Evolutionary conservation across 1,140 invertebrate genomes (phyloP).

Genomic region (Gryllus bimaculatus): DNA sequence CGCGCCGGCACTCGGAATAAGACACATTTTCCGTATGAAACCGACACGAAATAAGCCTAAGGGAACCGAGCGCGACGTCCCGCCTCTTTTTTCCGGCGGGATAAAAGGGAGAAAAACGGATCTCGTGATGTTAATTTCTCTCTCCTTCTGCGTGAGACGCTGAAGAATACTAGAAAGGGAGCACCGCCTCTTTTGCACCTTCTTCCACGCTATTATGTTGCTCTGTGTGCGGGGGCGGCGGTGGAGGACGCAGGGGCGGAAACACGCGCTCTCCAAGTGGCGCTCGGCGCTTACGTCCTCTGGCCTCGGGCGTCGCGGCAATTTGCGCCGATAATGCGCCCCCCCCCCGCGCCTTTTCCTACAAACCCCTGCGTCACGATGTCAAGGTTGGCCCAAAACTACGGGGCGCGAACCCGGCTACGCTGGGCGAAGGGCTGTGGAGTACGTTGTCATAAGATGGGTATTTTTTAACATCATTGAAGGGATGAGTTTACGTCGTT

Average conservation of each 20-base stretch:
- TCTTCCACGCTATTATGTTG: neutral
- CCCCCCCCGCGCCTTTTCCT: no score
- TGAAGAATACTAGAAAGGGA: no score
- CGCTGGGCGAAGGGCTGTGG: no score
- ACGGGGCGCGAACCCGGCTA: no score
- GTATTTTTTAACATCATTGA: no score
- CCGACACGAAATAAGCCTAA: no score
- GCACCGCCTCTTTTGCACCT: neutral
- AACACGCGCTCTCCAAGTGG: neutral
- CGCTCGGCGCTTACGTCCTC: neutral
- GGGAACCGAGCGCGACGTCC: neutral
- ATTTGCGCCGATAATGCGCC: neutral
- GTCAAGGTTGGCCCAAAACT: no score
- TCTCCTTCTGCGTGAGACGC: neutral
- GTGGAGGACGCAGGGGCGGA: neutral
- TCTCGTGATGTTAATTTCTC: neutral
- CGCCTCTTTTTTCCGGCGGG: neutral
- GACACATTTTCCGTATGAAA: no score
- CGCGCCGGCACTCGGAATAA: no score
- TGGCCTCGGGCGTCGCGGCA: neutral
- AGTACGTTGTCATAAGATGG: no score
- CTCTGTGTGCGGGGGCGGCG: neutral
- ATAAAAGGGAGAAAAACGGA: neutral
- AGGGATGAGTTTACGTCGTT: no score
- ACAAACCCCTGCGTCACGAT: no score